Conservation (phyloP, 2,113 vertebrate genomes). For the Semicossyphus pulcher region DNA sequence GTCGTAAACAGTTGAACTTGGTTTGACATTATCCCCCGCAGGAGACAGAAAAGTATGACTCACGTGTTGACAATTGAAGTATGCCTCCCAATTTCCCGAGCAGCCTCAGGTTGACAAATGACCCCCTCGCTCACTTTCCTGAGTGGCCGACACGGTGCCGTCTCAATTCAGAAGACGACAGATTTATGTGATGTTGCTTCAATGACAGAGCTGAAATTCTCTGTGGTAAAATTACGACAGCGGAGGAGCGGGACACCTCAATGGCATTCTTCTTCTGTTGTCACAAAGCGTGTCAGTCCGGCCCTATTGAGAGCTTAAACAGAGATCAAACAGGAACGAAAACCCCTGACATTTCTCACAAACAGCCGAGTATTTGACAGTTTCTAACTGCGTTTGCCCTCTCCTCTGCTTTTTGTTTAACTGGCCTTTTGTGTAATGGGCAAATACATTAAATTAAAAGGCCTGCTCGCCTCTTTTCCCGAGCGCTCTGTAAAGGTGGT, state of each 20-base stretch:
- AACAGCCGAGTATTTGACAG: background rate
- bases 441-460: slow-evolving; percentile 17
- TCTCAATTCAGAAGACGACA: slow-evolving; percentile 54
- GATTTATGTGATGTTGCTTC: slow-evolving; percentile 53
- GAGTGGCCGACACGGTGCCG: slow-evolving; percentile 33
- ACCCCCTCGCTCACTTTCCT: slow-evolving; percentile 36
- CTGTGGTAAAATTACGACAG: slow-evolving; percentile 22
- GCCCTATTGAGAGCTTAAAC: background rate
- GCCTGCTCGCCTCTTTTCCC: slow-evolving; percentile 17
- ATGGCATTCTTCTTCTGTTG: background rate
- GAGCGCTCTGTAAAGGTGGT: slow-evolving; percentile 9
- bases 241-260: background rate
- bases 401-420: background rate
- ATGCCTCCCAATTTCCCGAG: slow-evolving; percentile 56
- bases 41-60: slow-evolving; percentile 34
- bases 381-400: background rate
- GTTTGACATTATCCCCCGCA: slow-evolving; percentile 21
- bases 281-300: background rate
- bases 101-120: slow-evolving; percentile 63
- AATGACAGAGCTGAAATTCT: slow-evolving; percentile 32
- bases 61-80: slow-evolving; percentile 55
- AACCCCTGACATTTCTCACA: background rate
- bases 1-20: slow-evolving; percentile 29
- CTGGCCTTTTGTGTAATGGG: background rate
- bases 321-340: background rate